phyloP scores from a whole-genome alignment of 2,888 invertebrate genomes.

The Adineta ricciae region DNA sequence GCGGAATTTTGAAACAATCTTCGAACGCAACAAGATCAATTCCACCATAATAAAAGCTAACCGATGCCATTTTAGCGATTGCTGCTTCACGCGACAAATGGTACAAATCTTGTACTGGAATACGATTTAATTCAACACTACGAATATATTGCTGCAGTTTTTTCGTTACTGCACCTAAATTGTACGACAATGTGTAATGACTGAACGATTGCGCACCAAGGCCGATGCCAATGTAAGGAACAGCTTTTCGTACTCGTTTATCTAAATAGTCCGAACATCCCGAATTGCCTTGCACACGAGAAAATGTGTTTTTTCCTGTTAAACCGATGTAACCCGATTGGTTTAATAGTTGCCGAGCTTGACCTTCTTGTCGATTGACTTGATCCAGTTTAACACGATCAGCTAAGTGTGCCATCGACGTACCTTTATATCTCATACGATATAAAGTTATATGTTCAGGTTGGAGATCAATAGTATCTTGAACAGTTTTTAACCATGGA shows the following conservation, averaged over 20 bases:
- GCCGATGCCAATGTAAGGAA: not conserved
- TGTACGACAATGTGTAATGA: not conserved
- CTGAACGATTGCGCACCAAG: not conserved
- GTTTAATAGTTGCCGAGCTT: not conserved
- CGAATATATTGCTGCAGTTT: not conserved
- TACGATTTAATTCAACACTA: not conserved
- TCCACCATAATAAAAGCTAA: not conserved
- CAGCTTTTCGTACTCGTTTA: not conserved
- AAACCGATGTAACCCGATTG: not conserved
- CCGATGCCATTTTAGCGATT: not conserved
- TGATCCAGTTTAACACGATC: slow-evolving; percentile 3
- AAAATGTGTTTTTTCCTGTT: not conserved
- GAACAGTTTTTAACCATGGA: not conserved
- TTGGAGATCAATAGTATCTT: slow-evolving; percentile 7
- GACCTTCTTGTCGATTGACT: not conserved
- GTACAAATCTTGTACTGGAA: not conserved
- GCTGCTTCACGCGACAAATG: not conserved
- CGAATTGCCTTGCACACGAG: not conserved
- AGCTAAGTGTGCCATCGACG: not conserved
- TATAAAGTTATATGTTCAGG: slow-evolving; percentile 5
- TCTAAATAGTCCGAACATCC: not conserved
- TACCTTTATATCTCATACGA: slow-evolving; percentile 15
- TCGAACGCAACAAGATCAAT: not conserved
- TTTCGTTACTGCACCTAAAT: not conserved
- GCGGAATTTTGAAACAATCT: not conserved